Conservation (phyloP, 2,113 vertebrate species). For the Argyrosomus japonicus region DNA sequence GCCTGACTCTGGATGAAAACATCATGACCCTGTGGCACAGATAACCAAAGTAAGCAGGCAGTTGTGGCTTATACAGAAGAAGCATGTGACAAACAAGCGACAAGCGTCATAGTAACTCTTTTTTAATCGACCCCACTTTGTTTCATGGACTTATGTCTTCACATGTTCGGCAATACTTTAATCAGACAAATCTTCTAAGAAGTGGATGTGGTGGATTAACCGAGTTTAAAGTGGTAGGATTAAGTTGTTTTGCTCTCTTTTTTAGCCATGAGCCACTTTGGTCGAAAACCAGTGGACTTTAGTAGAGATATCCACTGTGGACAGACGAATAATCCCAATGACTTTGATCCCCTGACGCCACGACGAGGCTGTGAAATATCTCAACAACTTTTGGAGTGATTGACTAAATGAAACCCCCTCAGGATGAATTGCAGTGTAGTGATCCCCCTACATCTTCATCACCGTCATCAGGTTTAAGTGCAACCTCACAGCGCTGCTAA, state of each 20-base stretch:
- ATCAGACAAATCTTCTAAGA: slow-evolving; percentile 54
- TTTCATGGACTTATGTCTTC: slow-evolving; percentile 44
- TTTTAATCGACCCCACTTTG: neutral
- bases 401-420: no score
- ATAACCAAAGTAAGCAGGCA: neutral
- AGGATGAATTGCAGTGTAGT: no score
- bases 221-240: slow-evolving; percentile 43
- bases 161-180: slow-evolving; percentile 51
- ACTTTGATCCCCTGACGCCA: no score
- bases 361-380: no score
- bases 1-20: slow-evolving; percentile 16
- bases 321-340: neutral
- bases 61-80: neutral
- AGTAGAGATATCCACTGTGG: neutral
- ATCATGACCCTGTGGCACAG: slow-evolving; percentile 10
- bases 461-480: no score
- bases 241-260: slow-evolving; percentile 26
- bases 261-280: neutral
- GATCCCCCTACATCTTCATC: no score
- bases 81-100: slow-evolving; percentile 18
- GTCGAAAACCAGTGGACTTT: neutral
- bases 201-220: slow-evolving; percentile 44
- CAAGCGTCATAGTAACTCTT: neutral
- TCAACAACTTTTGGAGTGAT: no score
- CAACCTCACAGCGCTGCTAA: no score